A percentile compares a stretch with the other conserved stretches of the same genome.
Conservation (phyloP, 2,797 vertebrate species). For the Arnoldichthys spilopterus region DNA sequence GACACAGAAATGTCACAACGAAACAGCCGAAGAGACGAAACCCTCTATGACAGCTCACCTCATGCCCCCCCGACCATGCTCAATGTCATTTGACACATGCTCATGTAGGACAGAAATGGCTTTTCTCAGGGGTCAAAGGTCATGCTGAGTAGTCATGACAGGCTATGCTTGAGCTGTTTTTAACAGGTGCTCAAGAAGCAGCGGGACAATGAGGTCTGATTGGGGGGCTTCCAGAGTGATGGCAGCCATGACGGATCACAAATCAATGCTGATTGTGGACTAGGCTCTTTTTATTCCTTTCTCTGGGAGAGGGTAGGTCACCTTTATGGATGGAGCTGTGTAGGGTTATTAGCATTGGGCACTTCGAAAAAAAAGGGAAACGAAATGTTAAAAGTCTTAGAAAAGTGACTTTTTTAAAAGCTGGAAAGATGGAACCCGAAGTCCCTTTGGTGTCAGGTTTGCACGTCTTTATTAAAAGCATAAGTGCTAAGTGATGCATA, state of each 20-base stretch:
- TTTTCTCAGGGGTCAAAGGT: conserved; percentile 43
- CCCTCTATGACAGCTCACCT: conserved; percentile 15
- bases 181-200: conserved; percentile 49
- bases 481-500: background rate
- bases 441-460: background rate
- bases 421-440: background rate
- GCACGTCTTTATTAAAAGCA: conserved; percentile 1
- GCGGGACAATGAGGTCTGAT: conserved; percentile 58
- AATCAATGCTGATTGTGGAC: conserved; percentile 58
- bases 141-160: conserved; percentile 50
- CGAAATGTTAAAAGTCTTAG: background rate
- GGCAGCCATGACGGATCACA: conserved; percentile 50
- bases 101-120: conserved; percentile 7
- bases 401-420: background rate
- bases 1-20: conserved; percentile 9
- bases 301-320: conserved; percentile 22
- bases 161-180: conserved; percentile 18
- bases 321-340: conserved; percentile 22
- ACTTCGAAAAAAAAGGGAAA: background rate
- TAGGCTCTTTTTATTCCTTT: conserved; percentile 42
- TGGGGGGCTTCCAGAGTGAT: conserved; percentile 48
- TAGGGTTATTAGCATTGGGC: conserved; percentile 14
- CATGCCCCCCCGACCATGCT: conserved; percentile 13
- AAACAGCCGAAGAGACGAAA: conserved; percentile 18
- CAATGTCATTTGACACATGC: conserved; percentile 45